Evolutionary conservation across 2,888 invertebrate species (phyloP), one percentile per base, ranked within the genome.

Genomic region (Gryllus longicercus): DNA sequence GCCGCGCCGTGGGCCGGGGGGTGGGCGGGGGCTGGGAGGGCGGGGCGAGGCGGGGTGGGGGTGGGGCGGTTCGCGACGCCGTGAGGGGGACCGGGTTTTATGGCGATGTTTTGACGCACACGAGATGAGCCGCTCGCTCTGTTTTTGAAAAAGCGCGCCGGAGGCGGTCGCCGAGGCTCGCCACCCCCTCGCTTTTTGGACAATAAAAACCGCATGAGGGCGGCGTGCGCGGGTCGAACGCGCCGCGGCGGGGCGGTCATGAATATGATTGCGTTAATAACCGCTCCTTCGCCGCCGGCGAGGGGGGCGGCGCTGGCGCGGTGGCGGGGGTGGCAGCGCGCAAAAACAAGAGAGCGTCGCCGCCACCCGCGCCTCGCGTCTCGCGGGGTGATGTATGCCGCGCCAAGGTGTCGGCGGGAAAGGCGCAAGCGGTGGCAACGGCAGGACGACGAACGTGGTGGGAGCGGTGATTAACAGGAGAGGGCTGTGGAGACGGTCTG

Each of bases 261-360:
- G 86, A 86, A 86, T 86, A 85, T 86, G 85, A 86, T 86, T 86
- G 85, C 83, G 85, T 85, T 86, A 86, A 86, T 86, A 86, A 86
- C 86, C 85, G 85, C 85, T 85, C 85, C 82, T 85, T 85, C 85
- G 85, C 81, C 81, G 79, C 50, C 78, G 78, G 80, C 63, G 76
- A 77, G 63, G n/a, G 63, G 5, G 16, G 16, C 77, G 77, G 25
- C 63, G 76, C 38, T 16, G 14, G 63, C 18, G 63, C 63, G 2
- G 18, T 2, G 25, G 25, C 38, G 38, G 38, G 38, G 38, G 38
- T 8, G 38, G 38, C 38, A 38, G 38, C 38, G 38, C 38, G 38
- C 38, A 38, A 38, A 38, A 38, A 38, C 38, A 38, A 38, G 38
- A 38, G 38, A 38, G 38, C 76, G 80, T 51, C 80, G 80, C 78